A percentile compares a stretch with the other conserved stretches of the same genome.
These are phyloP conservation scores for Crotalus horridus DNA, from an alignment of 2,113 vertebrate genomes.

Conservation along the genomic window DNA sequence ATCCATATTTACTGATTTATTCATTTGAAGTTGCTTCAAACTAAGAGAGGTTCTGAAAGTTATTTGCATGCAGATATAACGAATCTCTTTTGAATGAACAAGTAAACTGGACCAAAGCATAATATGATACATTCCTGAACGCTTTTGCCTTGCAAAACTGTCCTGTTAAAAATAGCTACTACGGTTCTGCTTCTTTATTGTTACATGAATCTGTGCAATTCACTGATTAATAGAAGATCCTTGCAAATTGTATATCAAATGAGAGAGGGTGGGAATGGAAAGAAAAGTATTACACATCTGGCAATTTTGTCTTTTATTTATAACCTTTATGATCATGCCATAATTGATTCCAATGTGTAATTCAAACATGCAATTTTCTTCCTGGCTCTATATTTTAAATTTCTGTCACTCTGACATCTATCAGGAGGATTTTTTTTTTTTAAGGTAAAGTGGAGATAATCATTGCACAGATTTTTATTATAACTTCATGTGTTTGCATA, in stretches of 20 bases:
- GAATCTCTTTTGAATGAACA: not conserved
- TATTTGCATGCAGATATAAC: not conserved
- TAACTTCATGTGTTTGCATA: conserved; percentile 50
- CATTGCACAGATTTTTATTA: conserved; percentile 62
- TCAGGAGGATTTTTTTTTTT: conserved; percentile 58
- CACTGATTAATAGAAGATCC: conserved; percentile 56
- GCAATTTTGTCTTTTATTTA: conserved; percentile 67
- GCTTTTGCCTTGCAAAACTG: conserved; percentile 43
- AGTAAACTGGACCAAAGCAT: conserved; percentile 21
- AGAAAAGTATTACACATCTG: conserved; percentile 58
- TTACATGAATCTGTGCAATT: conserved; percentile 59
- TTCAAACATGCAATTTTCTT: conserved; percentile 70
- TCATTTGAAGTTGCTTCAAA: not conserved
- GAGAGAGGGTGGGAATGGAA: conserved; percentile 21
- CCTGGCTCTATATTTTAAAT: conserved; percentile 69
- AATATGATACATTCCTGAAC: conserved; percentile 18
- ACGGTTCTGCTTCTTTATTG: conserved; percentile 45
- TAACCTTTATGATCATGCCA: conserved; percentile 58
- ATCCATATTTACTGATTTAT: not conserved
- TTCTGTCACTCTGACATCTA: conserved; percentile 64
- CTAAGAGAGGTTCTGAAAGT: not conserved
- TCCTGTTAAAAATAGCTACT: conserved; percentile 54
- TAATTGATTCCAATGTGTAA: conserved; percentile 67
- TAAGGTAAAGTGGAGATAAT: conserved; percentile 63
- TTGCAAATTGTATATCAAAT: conserved; percentile 56